phyloP scores from a whole-genome alignment of 2,113 vertebrate species.

The Misgurnus mizolepis region DNA sequence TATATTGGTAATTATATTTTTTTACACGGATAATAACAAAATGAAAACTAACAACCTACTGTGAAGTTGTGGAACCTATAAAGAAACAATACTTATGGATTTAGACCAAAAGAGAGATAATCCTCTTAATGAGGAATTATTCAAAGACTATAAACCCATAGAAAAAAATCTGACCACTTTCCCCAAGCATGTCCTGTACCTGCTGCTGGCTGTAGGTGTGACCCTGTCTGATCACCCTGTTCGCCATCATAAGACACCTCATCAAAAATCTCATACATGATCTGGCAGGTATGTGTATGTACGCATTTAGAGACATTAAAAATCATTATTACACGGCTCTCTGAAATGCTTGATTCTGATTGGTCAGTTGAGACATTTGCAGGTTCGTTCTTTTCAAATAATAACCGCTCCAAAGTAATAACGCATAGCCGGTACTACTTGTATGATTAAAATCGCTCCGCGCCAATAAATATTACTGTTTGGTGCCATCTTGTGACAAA shows the following conservation, averaged over 20 bases:
- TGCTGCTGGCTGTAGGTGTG: conserved; percentile 69
- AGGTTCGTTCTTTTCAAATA: too few species aligned
- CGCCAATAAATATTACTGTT: too few species aligned
- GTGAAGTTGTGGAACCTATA: neutral
- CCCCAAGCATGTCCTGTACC: conserved; percentile 72
- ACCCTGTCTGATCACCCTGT: conserved; percentile 73
- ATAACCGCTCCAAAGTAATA: too few species aligned
- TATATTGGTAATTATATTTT: neutral
- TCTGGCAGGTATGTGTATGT: conserved; percentile 73
- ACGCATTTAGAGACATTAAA: neutral
- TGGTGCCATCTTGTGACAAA: too few species aligned
- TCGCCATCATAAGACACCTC: conserved; percentile 80
- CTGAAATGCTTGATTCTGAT: too few species aligned
- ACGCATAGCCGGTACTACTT: too few species aligned
- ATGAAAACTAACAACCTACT: neutral
- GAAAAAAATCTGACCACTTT: conserved; percentile 71
- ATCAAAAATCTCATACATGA: conserved; percentile 82
- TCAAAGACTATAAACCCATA: conserved; percentile 72
- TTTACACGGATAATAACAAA: neutral
- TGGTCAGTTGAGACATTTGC: too few species aligned
- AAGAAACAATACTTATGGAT: conserved; percentile 16
- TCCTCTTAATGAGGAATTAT: conserved; percentile 54
- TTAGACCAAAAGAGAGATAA: neutral
- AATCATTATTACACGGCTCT: too few species aligned
- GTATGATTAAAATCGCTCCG: too few species aligned